Base-by-base conservation (phyloP, 2,888 invertebrate genomes). In the Amitus sp. region DNA sequence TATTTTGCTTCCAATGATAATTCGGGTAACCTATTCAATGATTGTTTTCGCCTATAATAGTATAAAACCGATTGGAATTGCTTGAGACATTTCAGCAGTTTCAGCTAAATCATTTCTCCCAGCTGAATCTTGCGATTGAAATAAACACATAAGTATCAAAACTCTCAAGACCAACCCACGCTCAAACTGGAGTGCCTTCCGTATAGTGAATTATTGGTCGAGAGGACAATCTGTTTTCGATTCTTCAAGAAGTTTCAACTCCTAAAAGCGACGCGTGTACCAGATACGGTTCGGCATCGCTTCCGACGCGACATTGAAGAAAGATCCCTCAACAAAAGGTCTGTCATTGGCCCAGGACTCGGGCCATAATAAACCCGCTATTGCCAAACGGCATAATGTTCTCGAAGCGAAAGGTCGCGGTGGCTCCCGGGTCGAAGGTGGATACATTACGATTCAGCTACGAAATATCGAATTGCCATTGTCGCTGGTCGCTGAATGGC, bases 381-480 rank as follows among this genome's bases (percentile, higher is more conserved):
- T 50, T 51, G 63, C 49, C 64, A 54, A 65, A 65, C 43, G 53
- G 50, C 47, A 56, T 67, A 67, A 63, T 64, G 65, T 57, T 53
- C 59, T 54, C 49, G 68, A 66, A 49, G 62, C 65, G 57, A 67
- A 67, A 70, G 68, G 67, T 67, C 62, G 65, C 54, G 37, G 45
- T 56, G 62, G 62, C 48, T 58, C 63, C 49, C 37, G 61, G 66
- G 65, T 68, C 63, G 65, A 64, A 65, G 67, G 68, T 66, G 57
- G 66, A 61, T 65, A 62, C 53, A 63, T 66, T 67, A 65, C 65
- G 66, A 62, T 68, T 70, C 66, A 39, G 69, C 65, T 71, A 70
- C 70, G 65, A 71, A 73, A 73, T 74, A 74, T 74, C 73, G 69
- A 70, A 72, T 74, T 73, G 70, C 74, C 65, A 73, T 73, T 74